Evolutionary conservation across 2,797 vertebrate species (phyloP), one percentile per base, ranked within the genome.

Genomic region (Coreius guichenoti): DNA sequence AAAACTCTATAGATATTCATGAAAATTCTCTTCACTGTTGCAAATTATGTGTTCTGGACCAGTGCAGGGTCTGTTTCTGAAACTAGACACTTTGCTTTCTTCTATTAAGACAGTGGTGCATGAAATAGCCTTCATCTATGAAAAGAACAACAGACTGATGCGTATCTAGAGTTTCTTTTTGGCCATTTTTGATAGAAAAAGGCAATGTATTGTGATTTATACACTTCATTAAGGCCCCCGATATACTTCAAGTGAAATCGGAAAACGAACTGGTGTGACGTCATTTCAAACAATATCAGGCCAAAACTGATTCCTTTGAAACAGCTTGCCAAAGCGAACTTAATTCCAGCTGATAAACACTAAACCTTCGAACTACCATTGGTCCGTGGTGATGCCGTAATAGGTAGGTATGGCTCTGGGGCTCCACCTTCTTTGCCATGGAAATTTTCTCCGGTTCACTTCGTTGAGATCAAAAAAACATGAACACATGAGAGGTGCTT

Each of bases 81-180:
- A 29, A 63, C 61, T 29, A 16, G 1, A 70, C 43, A 33, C 47
- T 33, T 31, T 21, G 47, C 26, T 51, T 49, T 75, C 26, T 31
- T 51, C 47, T 8, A 31, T 74, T 49, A 75, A 75, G 73, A 75
- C 29, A 75, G 47, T 33, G 47, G 19, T 31, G 73, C 73, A 56
- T 36, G 49, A 76, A 76, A 76, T 23, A 75, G 49, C 31, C 29
- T 36, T 76, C 73, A 4, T 76, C 49, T 76, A 12, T 36, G 3
- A 33, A 56, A 54, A 23, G 11, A 76, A 23, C 73, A 54, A 75
- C 73, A 75, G 49, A 75, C 29, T 36, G 49, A 54, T 33, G 73
- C 11, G 1, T 13, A 54, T 75, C 29, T 23, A 12, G 5, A 33
- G 17, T 23, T 33, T 23, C 49, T 8, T 33, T 33, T 76, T 5